phyloP scores from a whole-genome alignment of 92 coral and sea anemone species.

The Umimayanthus kanabou region DNA sequence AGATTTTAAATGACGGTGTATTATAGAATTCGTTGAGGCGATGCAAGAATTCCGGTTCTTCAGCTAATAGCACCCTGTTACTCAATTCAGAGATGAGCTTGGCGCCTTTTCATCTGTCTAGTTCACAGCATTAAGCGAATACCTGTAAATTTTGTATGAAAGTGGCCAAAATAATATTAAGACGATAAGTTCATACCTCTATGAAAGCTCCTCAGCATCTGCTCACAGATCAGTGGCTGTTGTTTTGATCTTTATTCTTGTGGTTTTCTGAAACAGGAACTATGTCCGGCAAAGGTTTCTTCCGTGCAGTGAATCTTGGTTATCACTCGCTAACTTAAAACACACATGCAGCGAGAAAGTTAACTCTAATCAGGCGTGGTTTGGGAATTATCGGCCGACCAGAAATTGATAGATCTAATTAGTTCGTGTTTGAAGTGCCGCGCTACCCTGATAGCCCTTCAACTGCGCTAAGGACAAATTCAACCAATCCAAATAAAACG shows the following conservation, averaged over 20 bases:
- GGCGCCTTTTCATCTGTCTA: slow-evolving; percentile 27
- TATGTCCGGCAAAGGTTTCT: not conserved
- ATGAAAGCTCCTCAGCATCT: not conserved
- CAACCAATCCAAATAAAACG: slow-evolving; percentile 6
- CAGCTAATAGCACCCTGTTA: slow-evolving; percentile 25
- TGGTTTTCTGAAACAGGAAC: not conserved
- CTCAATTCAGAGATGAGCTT: not conserved
- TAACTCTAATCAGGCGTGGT: slow-evolving; percentile 86
- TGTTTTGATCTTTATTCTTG: not conserved
- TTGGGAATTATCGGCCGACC: slow-evolving; percentile 91
- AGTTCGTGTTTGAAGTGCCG: slow-evolving; percentile 95
- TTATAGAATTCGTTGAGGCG: not conserved
- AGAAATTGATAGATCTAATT: slow-evolving; percentile 98
- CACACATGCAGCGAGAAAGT: slow-evolving; percentile 72
- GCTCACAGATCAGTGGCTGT: not conserved
- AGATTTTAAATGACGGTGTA: slow-evolving; percentile 35
- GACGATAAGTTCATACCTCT: slow-evolving; percentile 6
- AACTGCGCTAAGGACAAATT: slow-evolving; percentile 9
- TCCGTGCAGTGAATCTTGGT: slow-evolving; percentile 19
- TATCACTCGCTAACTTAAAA: slow-evolving; percentile 39
- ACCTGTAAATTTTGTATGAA: slow-evolving; percentile 4
- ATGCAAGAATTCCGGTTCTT: slow-evolving; percentile 6
- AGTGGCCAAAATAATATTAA: slow-evolving; percentile 26
- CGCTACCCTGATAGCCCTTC: slow-evolving; percentile 64
- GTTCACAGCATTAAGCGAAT: slow-evolving; percentile 39